Conservation (phyloP, 2,888 invertebrate species). For the Polylopha cassiicola region DNA sequence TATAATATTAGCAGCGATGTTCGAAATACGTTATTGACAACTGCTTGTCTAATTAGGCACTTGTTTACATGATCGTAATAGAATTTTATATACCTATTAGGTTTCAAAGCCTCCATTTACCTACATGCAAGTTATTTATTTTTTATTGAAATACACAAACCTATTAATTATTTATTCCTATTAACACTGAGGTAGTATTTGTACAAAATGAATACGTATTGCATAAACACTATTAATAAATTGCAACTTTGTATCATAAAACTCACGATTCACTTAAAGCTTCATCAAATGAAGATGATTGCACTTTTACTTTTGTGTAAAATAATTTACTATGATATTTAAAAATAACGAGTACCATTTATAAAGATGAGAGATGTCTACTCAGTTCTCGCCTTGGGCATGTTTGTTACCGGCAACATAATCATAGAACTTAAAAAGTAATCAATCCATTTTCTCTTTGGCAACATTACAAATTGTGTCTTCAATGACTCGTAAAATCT, state of each 20-base stretch:
- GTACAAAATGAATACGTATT: too few relatives aligned
- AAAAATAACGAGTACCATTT: conserved; percentile 57
- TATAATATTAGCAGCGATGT: too few relatives aligned
- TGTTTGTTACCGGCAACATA: conserved; percentile 53
- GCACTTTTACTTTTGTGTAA: conserved; percentile 28
- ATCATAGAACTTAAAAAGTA: conserved; percentile 73
- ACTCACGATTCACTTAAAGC: conserved; percentile 32
- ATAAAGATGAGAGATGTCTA: conserved; percentile 49
- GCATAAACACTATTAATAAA: too few relatives aligned
- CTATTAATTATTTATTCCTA: too few relatives aligned
- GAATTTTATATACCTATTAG: too few relatives aligned
- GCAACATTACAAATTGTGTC: conserved; percentile 66
- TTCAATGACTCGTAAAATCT: conserved; percentile 71
- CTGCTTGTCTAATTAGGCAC: too few relatives aligned
- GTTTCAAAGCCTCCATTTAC: too few relatives aligned
- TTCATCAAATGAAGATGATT: conserved; percentile 34
- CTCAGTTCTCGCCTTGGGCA: conserved; percentile 52
- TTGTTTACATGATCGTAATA: too few relatives aligned
- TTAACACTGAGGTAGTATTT: too few relatives aligned
- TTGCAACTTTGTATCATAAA: not conserved
- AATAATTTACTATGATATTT: conserved; percentile 44
- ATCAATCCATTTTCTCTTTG: conserved; percentile 71
- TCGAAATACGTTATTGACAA: too few relatives aligned
- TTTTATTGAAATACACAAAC: too few relatives aligned
- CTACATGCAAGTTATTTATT: too few relatives aligned